Percentiles rank a stretch among this genome's conserved stretches.
These are phyloP conservation scores for Alitta virens DNA, from an alignment of 2,888 invertebrate genomes.

Conservation along the genomic window DNA sequence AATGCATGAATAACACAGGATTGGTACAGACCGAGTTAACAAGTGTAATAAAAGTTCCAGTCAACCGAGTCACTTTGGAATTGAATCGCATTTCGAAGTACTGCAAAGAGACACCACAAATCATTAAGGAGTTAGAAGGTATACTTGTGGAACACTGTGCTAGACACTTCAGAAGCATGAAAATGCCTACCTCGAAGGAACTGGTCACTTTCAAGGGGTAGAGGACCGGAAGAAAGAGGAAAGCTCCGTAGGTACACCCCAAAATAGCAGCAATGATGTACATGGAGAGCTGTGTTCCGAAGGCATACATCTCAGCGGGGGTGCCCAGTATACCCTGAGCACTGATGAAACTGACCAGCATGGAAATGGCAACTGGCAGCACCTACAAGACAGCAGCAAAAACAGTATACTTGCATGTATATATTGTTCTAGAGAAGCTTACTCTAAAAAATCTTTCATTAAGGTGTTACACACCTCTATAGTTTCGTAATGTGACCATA, in stretches of 20 bases:
- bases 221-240: conserved; percentile 11
- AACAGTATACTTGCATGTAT: too few relatives aligned
- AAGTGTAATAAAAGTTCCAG: conserved; percentile 37
- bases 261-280: conserved; percentile 10
- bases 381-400: background rate
- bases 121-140: too few relatives aligned
- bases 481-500: too few relatives aligned
- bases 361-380: conserved; percentile 14
- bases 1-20: too few relatives aligned
- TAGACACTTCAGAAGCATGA: too few relatives aligned
- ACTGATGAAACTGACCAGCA: conserved; percentile 8
- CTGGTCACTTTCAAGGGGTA: conserved; percentile 14
- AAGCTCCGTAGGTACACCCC: conserved; percentile 11
- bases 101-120: conserved; percentile 25
- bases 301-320: conserved; percentile 13
- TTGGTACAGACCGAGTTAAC: conserved; percentile 33
- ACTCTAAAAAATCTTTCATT: too few relatives aligned
- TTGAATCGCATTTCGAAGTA: conserved; percentile 39
- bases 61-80: conserved; percentile 33
- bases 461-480: too few relatives aligned
- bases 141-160: too few relatives aligned
- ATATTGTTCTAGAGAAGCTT: too few relatives aligned
- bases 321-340: conserved; percentile 8
- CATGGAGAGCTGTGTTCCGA: conserved; percentile 11
- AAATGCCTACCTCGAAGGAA: conserved; percentile 13